Percentiles rank a stretch among this genome's conserved stretches.
Evolutionary conservation across 2,888 invertebrate genomes (phyloP).

Genomic region (Pteria penguin): DNA sequence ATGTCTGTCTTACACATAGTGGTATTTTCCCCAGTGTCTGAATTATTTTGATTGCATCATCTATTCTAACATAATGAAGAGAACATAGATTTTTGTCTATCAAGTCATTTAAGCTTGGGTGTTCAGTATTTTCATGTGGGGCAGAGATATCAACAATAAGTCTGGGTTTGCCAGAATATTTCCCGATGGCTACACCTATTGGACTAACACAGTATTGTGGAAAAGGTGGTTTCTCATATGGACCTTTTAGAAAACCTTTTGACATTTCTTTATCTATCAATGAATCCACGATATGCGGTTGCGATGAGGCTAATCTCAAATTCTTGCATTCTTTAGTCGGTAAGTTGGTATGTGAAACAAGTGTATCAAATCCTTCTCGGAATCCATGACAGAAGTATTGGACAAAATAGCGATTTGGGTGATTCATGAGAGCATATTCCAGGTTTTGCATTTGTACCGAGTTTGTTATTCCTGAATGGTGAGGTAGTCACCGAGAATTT

Average conservation of each 20-base stretch:
- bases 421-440: constrained; percentile 1
- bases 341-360: background rate
- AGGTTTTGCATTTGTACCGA: constrained; percentile 20
- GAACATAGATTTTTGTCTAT: constrained; percentile 49
- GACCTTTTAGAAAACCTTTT: constrained; percentile 46
- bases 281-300: constrained; percentile 26
- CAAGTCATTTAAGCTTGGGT: constrained; percentile 46
- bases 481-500: no score
- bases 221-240: constrained; percentile 41
- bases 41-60: constrained; percentile 47
- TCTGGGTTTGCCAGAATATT: constrained; percentile 47
- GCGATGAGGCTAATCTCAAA: constrained; percentile 34
- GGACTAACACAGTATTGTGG: constrained; percentile 40
- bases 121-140: constrained; percentile 36
- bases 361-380: constrained; percentile 27
- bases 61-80: constrained; percentile 46
- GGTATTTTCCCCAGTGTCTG: constrained; percentile 20
- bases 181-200: constrained; percentile 41
- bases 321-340: constrained; percentile 36
- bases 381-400: constrained; percentile 16
- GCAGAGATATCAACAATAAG: constrained; percentile 52
- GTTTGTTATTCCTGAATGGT: background rate
- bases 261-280: constrained; percentile 40
- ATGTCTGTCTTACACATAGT: constrained; percentile 46
- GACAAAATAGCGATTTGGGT: constrained; percentile 21